These are phyloP conservation scores for Phortica variegata DNA, from an alignment of 1,140 invertebrate species.

Conservation along the genomic window DNA sequence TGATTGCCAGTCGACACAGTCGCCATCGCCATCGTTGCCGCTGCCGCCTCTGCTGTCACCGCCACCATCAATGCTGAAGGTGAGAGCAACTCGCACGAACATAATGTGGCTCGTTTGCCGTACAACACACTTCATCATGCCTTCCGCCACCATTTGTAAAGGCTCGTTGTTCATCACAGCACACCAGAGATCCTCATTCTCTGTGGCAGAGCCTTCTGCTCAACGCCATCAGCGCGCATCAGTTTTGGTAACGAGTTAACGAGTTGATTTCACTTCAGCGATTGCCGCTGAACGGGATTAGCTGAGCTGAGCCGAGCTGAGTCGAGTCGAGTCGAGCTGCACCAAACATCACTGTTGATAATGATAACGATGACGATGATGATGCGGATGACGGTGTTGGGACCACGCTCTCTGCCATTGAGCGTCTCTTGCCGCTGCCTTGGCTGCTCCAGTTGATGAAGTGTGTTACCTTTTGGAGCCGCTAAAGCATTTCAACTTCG, in stretches of 20 bases:
- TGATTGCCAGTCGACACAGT: constrained; percentile 19
- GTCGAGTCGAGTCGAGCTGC: too few species aligned
- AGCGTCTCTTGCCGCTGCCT: constrained; percentile 39
- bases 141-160: too few species aligned
- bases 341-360: too few species aligned
- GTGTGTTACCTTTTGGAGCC: too few species aligned
- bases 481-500: too few species aligned
- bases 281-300: constrained; percentile 53
- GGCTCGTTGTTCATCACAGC: too few species aligned
- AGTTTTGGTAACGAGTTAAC: constrained; percentile 56
- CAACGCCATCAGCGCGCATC: constrained; percentile 46
- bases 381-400: constrained; percentile 1
- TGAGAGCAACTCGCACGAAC: constrained; percentile 8
- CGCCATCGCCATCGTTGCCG: constrained; percentile 1
- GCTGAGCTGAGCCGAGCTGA: constrained; percentile 16
- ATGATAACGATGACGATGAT: too few species aligned
- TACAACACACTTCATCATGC: too few species aligned
- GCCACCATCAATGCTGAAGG: constrained; percentile 47
- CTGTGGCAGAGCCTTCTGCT: constrained; percentile 29
- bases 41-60: constrained; percentile 25
- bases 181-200: constrained; percentile 20
- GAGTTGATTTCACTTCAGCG: constrained; percentile 55
- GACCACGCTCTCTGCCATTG: constrained; percentile 9
- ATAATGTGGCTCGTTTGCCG: too few species aligned
- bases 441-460: constrained; percentile 17